These are phyloP conservation scores for Iphiclides podalirius DNA, from an alignment of 2,888 invertebrate genomes.

Conservation along the genomic window DNA sequence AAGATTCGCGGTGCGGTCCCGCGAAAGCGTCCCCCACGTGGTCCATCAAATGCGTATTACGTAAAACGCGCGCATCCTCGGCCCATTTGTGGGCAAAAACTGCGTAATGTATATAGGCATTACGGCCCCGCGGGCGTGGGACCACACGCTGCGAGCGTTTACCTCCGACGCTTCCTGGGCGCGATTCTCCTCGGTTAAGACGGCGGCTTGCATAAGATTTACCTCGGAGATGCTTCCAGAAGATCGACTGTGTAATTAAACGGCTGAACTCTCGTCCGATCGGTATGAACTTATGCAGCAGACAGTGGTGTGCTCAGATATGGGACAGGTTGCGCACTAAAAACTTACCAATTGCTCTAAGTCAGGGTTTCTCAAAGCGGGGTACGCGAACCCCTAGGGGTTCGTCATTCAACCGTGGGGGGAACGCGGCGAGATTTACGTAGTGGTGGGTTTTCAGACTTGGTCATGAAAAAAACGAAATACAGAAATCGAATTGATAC, in stretches of 20 bases:
- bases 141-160: conserved; percentile 17
- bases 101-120: conserved; percentile 15
- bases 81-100: conserved; percentile 21
- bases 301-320: too few relatives aligned
- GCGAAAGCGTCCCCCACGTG: conserved; percentile 11
- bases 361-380: neutral
- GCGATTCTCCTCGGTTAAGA: neutral
- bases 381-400: too few relatives aligned
- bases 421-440: too few relatives aligned
- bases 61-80: conserved; percentile 17
- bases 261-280: too few relatives aligned
- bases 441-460: too few relatives aligned
- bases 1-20: conserved; percentile 14
- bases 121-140: conserved; percentile 14
- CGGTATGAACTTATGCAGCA: too few relatives aligned
- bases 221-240: too few relatives aligned
- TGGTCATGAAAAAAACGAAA: conserved; percentile 1
- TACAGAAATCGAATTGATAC: conserved; percentile 13
- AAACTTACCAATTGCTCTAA: too few relatives aligned
- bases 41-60: conserved; percentile 23
- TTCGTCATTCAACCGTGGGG: too few relatives aligned
- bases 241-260: too few relatives aligned
- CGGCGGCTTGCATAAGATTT: too few relatives aligned
- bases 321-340: too few relatives aligned
- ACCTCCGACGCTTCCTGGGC: conserved; percentile 15